phyloP scores from a whole-genome alignment of 1,140 invertebrate species.

The Lasaia peninsularis region DNA sequence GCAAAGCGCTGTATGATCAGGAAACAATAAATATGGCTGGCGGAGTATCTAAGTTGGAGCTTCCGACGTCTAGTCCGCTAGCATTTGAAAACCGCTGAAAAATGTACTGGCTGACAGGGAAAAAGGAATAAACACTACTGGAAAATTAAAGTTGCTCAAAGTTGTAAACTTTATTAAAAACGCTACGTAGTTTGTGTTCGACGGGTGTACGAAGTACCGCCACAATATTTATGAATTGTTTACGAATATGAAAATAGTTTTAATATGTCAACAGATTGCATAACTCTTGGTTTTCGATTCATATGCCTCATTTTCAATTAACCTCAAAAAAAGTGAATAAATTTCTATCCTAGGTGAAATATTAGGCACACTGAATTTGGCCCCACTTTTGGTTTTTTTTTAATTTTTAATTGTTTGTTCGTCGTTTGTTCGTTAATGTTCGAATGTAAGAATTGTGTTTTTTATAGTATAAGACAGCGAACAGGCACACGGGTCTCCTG shows the following conservation, averaged over 20 bases:
- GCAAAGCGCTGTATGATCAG: background rate
- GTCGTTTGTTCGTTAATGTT: too few relatives aligned
- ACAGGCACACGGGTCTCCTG: too few relatives aligned
- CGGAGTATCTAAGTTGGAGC: slow-evolving; percentile 3
- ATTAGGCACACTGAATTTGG: too few relatives aligned
- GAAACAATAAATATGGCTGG: slow-evolving; percentile 13
- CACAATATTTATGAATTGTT: background rate
- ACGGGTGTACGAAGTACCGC: background rate
- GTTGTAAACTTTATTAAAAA: slow-evolving; percentile 25
- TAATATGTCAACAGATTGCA: too few relatives aligned
- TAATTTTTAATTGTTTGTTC: too few relatives aligned
- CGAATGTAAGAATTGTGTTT: too few relatives aligned
- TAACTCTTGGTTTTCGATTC: too few relatives aligned
- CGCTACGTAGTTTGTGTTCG: slow-evolving; percentile 15
- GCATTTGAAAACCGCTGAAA: slow-evolving; percentile 15
- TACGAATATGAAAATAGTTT: slow-evolving; percentile 1
- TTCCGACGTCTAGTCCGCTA: slow-evolving; percentile 8
- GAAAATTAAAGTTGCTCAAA: slow-evolving; percentile 19
- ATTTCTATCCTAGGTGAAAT: too few relatives aligned
- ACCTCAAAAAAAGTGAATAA: too few relatives aligned
- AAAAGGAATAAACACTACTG: slow-evolving; percentile 17
- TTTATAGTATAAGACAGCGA: too few relatives aligned
- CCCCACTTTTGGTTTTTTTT: too few relatives aligned
- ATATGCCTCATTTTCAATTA: too few relatives aligned
- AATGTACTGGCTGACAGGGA: slow-evolving; percentile 20